A percentile compares a stretch with the other conserved stretches of the same genome.
phyloP scores from a whole-genome alignment of 2,113 vertebrate genomes.

The Bufo bufo region DNA sequence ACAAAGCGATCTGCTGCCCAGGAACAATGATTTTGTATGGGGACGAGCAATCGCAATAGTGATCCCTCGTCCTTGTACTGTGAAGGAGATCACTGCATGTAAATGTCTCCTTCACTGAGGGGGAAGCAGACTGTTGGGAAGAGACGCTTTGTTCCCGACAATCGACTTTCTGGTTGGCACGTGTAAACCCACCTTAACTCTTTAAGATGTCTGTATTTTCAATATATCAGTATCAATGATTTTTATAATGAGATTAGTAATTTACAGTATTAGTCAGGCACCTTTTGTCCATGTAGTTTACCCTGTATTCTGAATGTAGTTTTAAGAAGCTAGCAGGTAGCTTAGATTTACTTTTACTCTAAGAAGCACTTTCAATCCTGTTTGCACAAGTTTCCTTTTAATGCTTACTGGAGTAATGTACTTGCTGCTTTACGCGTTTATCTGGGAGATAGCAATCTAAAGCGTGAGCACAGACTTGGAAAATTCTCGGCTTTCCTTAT shows the following conservation, averaged over 20 bases:
- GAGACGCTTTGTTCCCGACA: too few species aligned
- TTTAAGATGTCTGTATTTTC: too few species aligned
- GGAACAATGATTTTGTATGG: too few species aligned
- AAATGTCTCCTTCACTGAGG: too few species aligned
- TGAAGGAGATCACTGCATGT: too few species aligned
- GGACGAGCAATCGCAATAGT: too few species aligned
- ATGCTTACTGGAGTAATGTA: conserved; percentile 22
- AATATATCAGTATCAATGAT: background rate
- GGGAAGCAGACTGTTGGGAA: too few species aligned
- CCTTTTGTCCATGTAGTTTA: background rate
- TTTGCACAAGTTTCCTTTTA: conserved; percentile 18
- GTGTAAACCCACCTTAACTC: too few species aligned
- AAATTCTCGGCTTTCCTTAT: conserved; percentile 50
- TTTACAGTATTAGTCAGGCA: background rate
- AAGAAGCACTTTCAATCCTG: conserved; percentile 28
- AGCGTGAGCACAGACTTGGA: conserved; percentile 8
- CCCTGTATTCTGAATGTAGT: background rate
- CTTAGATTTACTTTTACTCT: background rate
- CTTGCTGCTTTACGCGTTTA: conserved; percentile 29
- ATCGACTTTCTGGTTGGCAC: too few species aligned
- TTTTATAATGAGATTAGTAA: background rate
- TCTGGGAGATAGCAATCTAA: conserved; percentile 47
- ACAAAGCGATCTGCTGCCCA: too few species aligned
- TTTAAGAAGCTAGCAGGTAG: background rate
- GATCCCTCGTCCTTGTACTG: too few species aligned